Evolutionary conservation across 2,113 vertebrate genomes (phyloP).

Genomic region (Halichoerus grypus): DNA sequence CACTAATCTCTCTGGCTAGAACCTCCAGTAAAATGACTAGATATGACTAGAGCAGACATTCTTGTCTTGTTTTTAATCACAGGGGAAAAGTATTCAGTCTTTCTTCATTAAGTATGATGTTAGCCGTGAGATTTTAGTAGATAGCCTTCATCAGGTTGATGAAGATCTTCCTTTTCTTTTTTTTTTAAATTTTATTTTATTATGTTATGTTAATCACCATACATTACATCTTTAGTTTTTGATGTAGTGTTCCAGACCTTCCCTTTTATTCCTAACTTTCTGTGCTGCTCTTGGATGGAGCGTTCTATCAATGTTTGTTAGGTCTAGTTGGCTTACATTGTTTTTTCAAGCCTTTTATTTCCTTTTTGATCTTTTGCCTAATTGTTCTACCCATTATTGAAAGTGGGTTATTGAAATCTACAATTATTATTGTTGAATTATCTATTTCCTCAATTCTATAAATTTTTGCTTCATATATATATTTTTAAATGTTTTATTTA

Average conservation of each 20-base stretch:
- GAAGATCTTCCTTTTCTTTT: not conserved
- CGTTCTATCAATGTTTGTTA: not conserved
- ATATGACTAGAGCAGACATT: not conserved
- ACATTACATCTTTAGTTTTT: too few relatives aligned
- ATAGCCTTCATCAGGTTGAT: not conserved
- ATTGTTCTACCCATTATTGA: not conserved
- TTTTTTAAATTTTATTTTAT: too few relatives aligned
- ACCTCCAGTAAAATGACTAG: not conserved
- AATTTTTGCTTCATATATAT: not conserved
- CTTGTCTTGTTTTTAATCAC: not conserved
- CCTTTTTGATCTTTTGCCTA: not conserved
- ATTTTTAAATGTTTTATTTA: too few relatives aligned
- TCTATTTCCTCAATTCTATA: not conserved
- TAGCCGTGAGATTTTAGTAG: not conserved
- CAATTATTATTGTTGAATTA: not conserved
- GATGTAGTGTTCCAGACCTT: too few relatives aligned
- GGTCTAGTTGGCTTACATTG: not conserved
- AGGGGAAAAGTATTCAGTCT: not conserved
- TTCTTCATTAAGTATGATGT: not conserved
- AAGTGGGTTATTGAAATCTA: not conserved
- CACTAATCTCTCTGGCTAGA: not conserved
- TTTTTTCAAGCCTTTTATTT: not conserved
- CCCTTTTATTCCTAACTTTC: not conserved
- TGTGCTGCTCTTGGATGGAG: not conserved
- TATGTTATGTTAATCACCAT: too few relatives aligned